phyloP scores from a whole-genome alignment of 2,113 vertebrate species.

The Muscicapa adusta region DNA sequence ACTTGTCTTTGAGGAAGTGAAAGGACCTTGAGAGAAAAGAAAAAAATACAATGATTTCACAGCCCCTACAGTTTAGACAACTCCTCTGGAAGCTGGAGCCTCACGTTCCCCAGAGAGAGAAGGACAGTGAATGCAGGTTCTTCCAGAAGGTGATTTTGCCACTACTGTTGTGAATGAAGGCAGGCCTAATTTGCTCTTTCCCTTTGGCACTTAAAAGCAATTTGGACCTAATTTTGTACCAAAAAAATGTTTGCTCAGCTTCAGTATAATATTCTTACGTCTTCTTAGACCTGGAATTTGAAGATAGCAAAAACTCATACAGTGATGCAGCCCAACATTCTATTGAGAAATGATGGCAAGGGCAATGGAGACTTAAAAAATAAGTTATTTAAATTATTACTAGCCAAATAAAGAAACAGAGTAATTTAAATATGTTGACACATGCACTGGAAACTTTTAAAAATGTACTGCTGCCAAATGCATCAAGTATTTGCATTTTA shows the following conservation, averaged over 20 bases:
- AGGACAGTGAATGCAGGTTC: background rate
- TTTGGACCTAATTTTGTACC: background rate
- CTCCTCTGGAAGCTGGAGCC: background rate
- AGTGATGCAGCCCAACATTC: background rate
- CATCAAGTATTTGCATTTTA: background rate
- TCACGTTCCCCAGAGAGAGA: background rate
- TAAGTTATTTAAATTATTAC: background rate
- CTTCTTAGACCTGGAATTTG: background rate
- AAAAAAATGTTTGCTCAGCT: background rate
- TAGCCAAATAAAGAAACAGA: background rate
- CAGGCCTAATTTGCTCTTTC: background rate
- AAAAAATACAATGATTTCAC: background rate
- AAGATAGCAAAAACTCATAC: background rate
- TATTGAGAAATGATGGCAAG: background rate
- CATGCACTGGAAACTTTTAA: background rate
- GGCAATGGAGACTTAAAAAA: background rate
- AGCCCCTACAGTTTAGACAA: background rate
- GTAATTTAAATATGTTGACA: background rate
- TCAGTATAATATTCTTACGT: background rate
- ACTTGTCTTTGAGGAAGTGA: background rate
- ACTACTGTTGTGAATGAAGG: background rate
- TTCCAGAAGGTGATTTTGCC: background rate
- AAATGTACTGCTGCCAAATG: background rate
- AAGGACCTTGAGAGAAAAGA: background rate
- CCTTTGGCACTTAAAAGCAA: background rate